Conservation (phyloP, 2,888 invertebrate genomes). For the Tuta absoluta region DNA sequence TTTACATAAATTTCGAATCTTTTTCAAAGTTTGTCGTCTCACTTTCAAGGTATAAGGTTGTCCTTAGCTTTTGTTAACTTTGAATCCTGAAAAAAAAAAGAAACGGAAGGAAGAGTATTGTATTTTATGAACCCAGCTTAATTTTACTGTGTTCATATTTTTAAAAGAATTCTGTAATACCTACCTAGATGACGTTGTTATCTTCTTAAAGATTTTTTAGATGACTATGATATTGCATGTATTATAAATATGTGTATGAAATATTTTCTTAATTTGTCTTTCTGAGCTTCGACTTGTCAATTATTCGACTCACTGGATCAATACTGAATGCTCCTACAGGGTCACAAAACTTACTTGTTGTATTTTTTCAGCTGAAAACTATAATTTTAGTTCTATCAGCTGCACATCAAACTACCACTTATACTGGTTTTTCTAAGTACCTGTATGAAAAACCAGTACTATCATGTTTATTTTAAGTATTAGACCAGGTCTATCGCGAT, state of each 20-base stretch:
- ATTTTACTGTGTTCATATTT: constrained; percentile 48
- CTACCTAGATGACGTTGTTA: constrained; percentile 33
- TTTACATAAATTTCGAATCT: constrained; percentile 25
- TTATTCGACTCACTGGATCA: constrained; percentile 50
- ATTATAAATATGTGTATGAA: constrained; percentile 25
- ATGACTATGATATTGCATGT: constrained; percentile 26
- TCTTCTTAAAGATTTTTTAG: constrained; percentile 25
- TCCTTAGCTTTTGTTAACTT: constrained; percentile 51
- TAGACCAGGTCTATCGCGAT: too few species aligned
- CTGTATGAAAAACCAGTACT: too few species aligned
- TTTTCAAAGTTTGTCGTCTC: constrained; percentile 55
- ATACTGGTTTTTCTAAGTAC: too few species aligned
- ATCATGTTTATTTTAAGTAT: too few species aligned
- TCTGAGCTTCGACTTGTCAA: constrained; percentile 68
- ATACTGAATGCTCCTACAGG: constrained; percentile 47
- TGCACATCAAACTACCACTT: too few species aligned
- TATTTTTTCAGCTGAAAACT: too few species aligned
- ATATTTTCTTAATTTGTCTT: constrained; percentile 41
- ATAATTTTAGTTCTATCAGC: too few species aligned
- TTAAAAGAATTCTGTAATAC: constrained; percentile 32
- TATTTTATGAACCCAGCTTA: constrained; percentile 23
- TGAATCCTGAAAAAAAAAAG: not conserved
- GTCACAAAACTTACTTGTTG: constrained; percentile 37
- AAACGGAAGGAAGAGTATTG: not conserved
- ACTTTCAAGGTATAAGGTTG: constrained; percentile 70